phyloP scores from a whole-genome alignment of 2,797 vertebrate species.

The Sebastes kiyomatsui region DNA sequence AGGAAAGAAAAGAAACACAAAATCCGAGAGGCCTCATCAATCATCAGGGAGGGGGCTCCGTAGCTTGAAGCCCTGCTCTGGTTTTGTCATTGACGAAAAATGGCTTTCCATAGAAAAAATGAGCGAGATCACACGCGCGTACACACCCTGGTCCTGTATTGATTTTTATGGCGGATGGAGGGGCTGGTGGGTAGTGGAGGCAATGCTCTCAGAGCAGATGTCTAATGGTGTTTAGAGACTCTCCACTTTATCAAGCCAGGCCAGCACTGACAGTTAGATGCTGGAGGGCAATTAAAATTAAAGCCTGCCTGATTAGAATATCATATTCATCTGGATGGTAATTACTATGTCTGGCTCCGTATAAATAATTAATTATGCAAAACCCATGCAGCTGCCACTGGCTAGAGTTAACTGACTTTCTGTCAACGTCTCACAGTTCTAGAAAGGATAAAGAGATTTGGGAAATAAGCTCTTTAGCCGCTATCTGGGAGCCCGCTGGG shows the following conservation, averaged over 20 bases:
- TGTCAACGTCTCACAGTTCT: conserved; percentile 89
- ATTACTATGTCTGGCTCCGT: conserved; percentile 96
- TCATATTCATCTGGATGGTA: conserved; percentile 99
- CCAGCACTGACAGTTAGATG: conserved; percentile 95
- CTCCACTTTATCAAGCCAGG: conserved; percentile 91
- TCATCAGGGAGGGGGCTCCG: conserved; percentile 67
- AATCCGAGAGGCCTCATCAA: conserved; percentile 76
- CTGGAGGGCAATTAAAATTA: conserved; percentile 96
- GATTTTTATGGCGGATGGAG: conserved; percentile 80
- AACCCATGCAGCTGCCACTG: conserved; percentile 97
- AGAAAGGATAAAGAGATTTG: conserved; percentile 90
- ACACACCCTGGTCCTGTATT: conserved; percentile 76
- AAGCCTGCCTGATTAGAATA: conserved; percentile 98
- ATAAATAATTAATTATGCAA: conserved; percentile 99
- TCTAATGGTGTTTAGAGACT: conserved; percentile 93
- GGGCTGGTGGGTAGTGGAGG: conserved; percentile 75
- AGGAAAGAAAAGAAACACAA: conserved; percentile 54
- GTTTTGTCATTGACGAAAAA: conserved; percentile 83
- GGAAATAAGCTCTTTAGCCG: conserved; percentile 88
- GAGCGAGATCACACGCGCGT: conserved; percentile 69
- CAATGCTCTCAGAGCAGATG: conserved; percentile 92
- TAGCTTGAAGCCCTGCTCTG: conserved; percentile 77
- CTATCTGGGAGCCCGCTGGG: conserved; percentile 82
- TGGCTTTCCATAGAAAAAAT: conserved; percentile 80
- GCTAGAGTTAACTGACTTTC: conserved; percentile 95